phyloP scores from a whole-genome alignment of 2,797 vertebrate species.

The Sebastes kiyomatsui region DNA sequence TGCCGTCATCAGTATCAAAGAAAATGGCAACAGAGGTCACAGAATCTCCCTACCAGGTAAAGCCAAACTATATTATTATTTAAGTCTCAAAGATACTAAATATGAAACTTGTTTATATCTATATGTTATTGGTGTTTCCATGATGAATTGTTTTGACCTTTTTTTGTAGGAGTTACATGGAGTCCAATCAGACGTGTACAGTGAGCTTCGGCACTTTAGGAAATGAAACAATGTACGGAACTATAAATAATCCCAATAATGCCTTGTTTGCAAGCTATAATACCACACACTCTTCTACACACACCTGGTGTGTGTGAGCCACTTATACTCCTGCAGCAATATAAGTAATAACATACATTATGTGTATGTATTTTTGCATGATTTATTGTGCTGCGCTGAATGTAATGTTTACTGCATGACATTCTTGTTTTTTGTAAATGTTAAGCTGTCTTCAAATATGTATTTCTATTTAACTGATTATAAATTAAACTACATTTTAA shows the following conservation, averaged over 20 bases:
- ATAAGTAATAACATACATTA: not conserved
- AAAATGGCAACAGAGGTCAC: conserved; percentile 70
- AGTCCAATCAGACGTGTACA: conserved; percentile 84
- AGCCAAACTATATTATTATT: not conserved
- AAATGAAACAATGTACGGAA: conserved; percentile 61
- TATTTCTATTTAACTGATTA: conserved; percentile 24
- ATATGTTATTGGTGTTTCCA: not conserved
- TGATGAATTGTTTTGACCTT: conserved; percentile 7
- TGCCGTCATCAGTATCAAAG: conserved; percentile 55
- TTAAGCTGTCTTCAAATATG: conserved; percentile 8
- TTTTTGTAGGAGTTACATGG: conserved; percentile 82
- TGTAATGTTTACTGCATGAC: not conserved
- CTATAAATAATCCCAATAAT: not conserved
- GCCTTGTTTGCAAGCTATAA: not conserved
- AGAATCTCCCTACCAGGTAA: conserved; percentile 86
- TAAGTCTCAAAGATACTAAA: not conserved
- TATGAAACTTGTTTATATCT: not conserved
- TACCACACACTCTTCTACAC: not conserved
- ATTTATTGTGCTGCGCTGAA: not conserved
- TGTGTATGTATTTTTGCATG: not conserved
- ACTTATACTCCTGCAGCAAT: not conserved
- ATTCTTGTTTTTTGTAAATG: conserved; percentile 4
- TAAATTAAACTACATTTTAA: conserved; percentile 40
- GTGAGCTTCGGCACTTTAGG: conserved; percentile 79
- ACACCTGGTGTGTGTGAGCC: not conserved